Base-by-base conservation (phyloP, 2,797 vertebrate genomes). In the Eutrigla gurnardus region DNA sequence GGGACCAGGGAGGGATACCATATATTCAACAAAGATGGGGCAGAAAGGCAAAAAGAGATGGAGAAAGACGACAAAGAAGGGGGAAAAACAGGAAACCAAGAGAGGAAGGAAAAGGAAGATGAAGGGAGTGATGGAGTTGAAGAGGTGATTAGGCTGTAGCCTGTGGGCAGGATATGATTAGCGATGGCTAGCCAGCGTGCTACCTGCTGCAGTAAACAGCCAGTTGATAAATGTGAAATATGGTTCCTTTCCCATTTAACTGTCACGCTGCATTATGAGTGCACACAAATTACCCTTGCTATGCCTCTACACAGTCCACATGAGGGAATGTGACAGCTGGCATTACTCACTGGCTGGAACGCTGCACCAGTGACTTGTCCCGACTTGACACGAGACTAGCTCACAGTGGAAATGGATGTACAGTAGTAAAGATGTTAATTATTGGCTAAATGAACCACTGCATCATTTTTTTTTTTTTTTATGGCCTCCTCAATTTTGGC, bases 141-240 rank as follows among this genome's bases (percentile, higher is more conserved):
- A 80, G 80, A 86, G 88, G 85, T 89, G 81, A 88, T 86, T 77
- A 80, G 64, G 68, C 57, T 66, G 71, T 17, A 83, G 83, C 85
- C 80, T 7, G 71, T 80, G 85, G 73, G 62, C 68, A 74, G 77
- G 74, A 75, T 78, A 39, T 84, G 82, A 90, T 87, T 81, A 87
- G 88, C 33, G 50, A 61, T 35, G 58, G 81, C 69, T 77, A 78
- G 83, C 82, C 66, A 13, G 70, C 10, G 2, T 7, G 57, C 65
- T 81, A 74, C 83, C 75, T 75, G 82, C 84, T 49, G 80, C 87
- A 68, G 89, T 85, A 90, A 89, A 91, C 83, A 85, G 79, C 72
- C 78, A n/a, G 72, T 67, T 90, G 87, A 89, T 85, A 61, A 87
- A 89, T 86, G 85, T 84, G 85, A 89, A 84, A 75, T 79, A 79